phyloP scores from a whole-genome alignment of 2,888 invertebrate species.

The Tridacna crocea region DNA sequence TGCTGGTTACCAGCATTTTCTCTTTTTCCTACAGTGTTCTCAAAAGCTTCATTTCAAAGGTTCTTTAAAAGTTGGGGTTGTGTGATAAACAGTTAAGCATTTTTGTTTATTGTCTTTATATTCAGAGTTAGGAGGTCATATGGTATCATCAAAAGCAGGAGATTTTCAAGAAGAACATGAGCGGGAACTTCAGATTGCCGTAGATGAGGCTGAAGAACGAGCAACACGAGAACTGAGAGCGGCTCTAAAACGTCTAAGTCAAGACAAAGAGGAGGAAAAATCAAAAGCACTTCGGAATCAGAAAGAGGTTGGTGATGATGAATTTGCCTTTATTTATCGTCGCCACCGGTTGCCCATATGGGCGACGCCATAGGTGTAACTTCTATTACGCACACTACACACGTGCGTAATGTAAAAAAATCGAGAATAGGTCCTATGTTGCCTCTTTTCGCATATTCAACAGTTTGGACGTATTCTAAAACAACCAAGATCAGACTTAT shows the following conservation, averaged over 20 bases:
- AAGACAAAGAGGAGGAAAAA: constrained; percentile 75
- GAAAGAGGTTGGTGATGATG: constrained; percentile 68
- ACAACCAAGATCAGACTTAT: too few relatives aligned
- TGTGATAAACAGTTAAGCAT: not conserved
- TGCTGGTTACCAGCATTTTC: not conserved
- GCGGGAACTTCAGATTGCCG: constrained; percentile 72
- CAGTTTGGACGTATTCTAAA: too few relatives aligned
- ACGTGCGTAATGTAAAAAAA: too few relatives aligned
- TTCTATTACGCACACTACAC: too few relatives aligned
- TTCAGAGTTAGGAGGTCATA: constrained; percentile 68
- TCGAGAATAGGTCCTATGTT: too few relatives aligned
- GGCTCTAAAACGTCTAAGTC: constrained; percentile 70
- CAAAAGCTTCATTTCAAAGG: not conserved
- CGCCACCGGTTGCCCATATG: too few relatives aligned
- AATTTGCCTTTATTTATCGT: not conserved
- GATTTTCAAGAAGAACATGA: constrained; percentile 74
- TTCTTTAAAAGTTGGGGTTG: not conserved
- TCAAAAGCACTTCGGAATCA: constrained; percentile 73
- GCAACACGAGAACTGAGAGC: constrained; percentile 78
- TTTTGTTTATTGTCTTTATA: not conserved
- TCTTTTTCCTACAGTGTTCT: not conserved
- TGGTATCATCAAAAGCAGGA: constrained; percentile 68
- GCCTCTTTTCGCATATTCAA: too few relatives aligned
- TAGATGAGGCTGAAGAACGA: constrained; percentile 74
- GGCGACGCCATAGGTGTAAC: too few relatives aligned